Evolutionary conservation across 2,113 vertebrate species (phyloP).

Genomic region (Porphyrio hochstetteri): DNA sequence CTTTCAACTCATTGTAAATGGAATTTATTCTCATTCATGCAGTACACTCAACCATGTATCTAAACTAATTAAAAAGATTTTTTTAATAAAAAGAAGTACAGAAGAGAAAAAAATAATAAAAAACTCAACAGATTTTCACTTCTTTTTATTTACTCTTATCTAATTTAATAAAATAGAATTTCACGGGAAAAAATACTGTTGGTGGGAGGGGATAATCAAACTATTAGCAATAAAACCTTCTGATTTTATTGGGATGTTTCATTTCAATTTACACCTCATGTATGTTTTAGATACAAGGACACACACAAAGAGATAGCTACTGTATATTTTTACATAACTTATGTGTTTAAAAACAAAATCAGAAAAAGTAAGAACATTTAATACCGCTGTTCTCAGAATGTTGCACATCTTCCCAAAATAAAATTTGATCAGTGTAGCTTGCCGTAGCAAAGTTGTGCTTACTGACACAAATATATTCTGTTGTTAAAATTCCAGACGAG

Average conservation of each 20-base stretch:
- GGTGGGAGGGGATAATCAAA: not conserved
- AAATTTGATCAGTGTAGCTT: not conserved
- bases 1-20: not conserved
- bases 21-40: not conserved
- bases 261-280: not conserved
- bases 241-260: not conserved
- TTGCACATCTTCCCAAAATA: not conserved
- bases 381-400: not conserved
- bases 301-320: fast-evolving
- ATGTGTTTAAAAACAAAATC: not conserved
- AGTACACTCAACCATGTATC: not conserved
- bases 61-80: not conserved
- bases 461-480: not conserved
- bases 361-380: not conserved
- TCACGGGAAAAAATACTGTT: not conserved
- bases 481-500: not conserved
- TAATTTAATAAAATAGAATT: not conserved
- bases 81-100: not conserved
- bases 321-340: not conserved
- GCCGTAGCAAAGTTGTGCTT: not conserved
- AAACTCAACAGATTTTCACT: not conserved
- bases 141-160: not conserved
- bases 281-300: not conserved
- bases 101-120: not conserved
- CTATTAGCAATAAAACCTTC: not conserved